Conservation (phyloP, 2,113 vertebrate genomes). For the Stegostoma tigrinum region DNA sequence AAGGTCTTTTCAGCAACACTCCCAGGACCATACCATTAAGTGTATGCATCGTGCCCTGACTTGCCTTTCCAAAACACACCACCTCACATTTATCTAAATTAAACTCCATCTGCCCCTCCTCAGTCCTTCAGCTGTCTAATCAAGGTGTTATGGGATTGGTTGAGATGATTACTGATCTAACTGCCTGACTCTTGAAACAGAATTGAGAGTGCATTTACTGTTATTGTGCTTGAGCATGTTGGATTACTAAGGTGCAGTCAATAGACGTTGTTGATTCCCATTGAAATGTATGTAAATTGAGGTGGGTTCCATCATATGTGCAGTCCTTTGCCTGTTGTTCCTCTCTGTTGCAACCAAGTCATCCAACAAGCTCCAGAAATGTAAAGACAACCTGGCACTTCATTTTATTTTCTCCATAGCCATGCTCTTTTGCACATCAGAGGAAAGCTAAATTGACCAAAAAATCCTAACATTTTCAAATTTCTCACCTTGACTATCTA, state of each 20-base stretch:
- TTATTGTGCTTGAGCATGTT: background rate
- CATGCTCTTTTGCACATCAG: background rate
- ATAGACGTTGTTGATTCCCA: background rate
- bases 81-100: too few relatives aligned
- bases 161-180: background rate
- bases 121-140: too few relatives aligned
- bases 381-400: background rate
- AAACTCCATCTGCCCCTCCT: too few relatives aligned
- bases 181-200: background rate
- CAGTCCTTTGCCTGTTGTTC: background rate
- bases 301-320: background rate
- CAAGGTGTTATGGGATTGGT: background rate
- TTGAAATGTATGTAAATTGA: background rate
- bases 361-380: background rate
- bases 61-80: too few relatives aligned
- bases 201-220: background rate
- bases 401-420: background rate
- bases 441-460: background rate
- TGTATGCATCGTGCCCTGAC: too few relatives aligned
- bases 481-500: background rate
- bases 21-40: too few relatives aligned
- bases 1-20: too few relatives aligned
- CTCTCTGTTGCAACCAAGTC: background rate
- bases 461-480: background rate
- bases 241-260: background rate